phyloP scores from a whole-genome alignment of 2,113 vertebrate species.

The Columba janthina region DNA sequence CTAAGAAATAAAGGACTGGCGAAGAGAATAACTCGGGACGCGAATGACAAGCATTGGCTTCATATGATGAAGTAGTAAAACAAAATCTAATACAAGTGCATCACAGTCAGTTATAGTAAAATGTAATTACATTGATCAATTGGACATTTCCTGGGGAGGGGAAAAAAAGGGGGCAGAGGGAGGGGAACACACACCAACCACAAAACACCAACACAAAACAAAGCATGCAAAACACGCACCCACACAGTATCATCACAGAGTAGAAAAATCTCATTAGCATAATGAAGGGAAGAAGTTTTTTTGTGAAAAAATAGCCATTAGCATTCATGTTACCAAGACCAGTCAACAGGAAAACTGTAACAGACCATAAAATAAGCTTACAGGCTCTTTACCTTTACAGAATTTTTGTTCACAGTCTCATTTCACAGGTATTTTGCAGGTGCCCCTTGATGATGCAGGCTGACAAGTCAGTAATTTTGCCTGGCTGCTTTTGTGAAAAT shows the following conservation, averaged over 20 bases:
- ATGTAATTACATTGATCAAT: neutral
- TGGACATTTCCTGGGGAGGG: neutral
- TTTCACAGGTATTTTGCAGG: neutral
- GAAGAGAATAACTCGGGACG: neutral
- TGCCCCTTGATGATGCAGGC: neutral
- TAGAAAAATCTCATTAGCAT: neutral
- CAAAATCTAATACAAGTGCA: neutral
- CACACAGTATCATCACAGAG: neutral
- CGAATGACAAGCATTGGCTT: neutral
- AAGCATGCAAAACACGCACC: neutral
- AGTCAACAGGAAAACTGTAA: neutral
- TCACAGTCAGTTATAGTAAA: neutral
- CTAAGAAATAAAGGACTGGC: neutral
- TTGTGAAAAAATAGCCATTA: neutral
- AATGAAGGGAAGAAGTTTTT: neutral
- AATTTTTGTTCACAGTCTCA: neutral
- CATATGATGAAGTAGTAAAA: neutral
- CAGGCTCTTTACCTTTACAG: neutral
- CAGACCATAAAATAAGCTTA: neutral
- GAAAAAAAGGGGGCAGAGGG: no score
- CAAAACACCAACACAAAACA: neutral
- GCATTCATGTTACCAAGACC: neutral
- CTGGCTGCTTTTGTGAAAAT: neutral
- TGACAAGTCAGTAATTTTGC: neutral
- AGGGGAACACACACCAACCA: no score